phyloP scores from a whole-genome alignment of 2,113 vertebrate species.

The Orycteropus afer region DNA sequence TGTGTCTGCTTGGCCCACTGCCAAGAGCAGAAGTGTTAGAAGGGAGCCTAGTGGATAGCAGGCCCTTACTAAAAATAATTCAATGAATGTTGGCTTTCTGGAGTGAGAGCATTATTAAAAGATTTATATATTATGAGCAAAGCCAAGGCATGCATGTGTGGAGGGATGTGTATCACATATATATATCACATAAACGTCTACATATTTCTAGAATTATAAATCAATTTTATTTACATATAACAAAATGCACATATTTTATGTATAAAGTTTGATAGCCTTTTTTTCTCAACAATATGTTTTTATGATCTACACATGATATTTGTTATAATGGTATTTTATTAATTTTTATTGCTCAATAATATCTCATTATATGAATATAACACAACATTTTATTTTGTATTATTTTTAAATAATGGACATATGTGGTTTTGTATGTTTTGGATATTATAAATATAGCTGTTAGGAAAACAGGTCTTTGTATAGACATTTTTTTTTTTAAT shows the following conservation, averaged over 20 bases:
- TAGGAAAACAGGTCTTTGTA: background rate
- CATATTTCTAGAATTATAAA: background rate
- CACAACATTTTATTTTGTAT: background rate
- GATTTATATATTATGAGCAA: background rate
- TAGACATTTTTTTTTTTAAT: background rate
- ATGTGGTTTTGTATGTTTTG: background rate
- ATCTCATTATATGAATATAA: background rate
- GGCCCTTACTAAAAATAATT: background rate
- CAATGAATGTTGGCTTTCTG: background rate
- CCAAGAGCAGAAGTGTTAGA: background rate
- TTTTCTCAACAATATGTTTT: background rate
- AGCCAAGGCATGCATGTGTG: background rate
- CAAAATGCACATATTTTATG: background rate
- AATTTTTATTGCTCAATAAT: too few relatives aligned
- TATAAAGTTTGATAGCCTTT: background rate
- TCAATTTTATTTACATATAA: background rate
- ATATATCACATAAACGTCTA: background rate
- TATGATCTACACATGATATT: background rate
- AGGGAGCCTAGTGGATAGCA: background rate
- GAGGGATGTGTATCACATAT: background rate
- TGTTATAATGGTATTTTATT: background rate
- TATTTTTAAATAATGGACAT: background rate
- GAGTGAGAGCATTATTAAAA: background rate
- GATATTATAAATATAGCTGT: background rate
- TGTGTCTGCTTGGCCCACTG: background rate